Evolutionary conservation across 2,888 invertebrate genomes (phyloP).

Genomic region (Eilema caniola): DNA sequence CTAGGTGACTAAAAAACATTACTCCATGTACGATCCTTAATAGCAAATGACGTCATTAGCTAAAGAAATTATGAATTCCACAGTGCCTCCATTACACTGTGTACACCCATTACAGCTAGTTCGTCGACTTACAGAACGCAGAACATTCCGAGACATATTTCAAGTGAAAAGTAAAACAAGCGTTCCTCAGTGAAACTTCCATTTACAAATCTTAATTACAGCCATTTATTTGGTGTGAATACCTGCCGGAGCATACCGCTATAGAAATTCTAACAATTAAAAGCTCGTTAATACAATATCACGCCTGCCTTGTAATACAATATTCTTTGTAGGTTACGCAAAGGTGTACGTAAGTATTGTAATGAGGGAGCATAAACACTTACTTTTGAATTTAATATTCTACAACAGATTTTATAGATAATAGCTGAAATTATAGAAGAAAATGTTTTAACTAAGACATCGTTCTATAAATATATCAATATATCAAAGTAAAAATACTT

Average conservation of each 20-base stretch:
- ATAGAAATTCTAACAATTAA: slow-evolving; percentile 10
- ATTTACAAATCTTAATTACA: slow-evolving; percentile 33
- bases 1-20: background rate
- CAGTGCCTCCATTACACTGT: background rate
- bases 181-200: slow-evolving; percentile 12
- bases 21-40: background rate
- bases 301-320: background rate
- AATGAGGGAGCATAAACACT: background rate
- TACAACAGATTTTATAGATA: too few species aligned
- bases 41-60: background rate
- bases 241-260: slow-evolving; percentile 6
- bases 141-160: slow-evolving; percentile 11
- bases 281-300: background rate
- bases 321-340: slow-evolving; percentile 1
- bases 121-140: slow-evolving; percentile 11
- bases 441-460: too few species aligned
- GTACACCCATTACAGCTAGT: slow-evolving; percentile 8
- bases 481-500: too few species aligned
- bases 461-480: too few species aligned
- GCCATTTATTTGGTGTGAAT: slow-evolving; percentile 26
- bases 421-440: too few species aligned
- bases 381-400: background rate
- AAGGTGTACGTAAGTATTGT: background rate
- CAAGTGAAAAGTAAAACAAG: slow-evolving; percentile 21
- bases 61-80: background rate